Base-by-base conservation (phyloP, 2,797 vertebrate species). In the Philypnodon macrostomus region DNA sequence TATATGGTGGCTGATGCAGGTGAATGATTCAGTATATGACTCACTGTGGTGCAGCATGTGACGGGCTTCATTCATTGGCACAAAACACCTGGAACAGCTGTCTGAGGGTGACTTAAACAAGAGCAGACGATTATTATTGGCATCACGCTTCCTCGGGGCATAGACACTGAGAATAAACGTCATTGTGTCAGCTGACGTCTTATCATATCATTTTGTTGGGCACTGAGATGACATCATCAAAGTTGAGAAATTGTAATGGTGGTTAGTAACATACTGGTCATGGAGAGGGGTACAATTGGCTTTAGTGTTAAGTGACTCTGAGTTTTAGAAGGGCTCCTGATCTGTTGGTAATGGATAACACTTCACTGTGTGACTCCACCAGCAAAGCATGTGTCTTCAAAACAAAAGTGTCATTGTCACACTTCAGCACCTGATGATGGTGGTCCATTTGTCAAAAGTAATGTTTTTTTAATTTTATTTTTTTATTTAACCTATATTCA, bases 291-390 rank as follows among this genome's bases (percentile, higher is more conserved):
- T 10, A 66, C 69, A 73, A 65, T 58, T 18, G 14, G 44, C 63
- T 67, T 76, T 73, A 78, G 17, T 68, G 47, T 30, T 56, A 53
- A 53, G 47, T 74, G 74, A 77, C 37, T 81, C 70, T n/a, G n/a
- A 71, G 4, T 41, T 44, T 52, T 8, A 60, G 58, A 77, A 69
- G 71, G 58, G 72, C 64, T 16, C 65, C 57, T 73, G 64, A 85
- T 71, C 47, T 1, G 10, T 11, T 30, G 46, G 68, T 56, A 39
- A 31, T 14, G 36, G 53, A 58, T 59, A 63, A 80, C 73, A 59
- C 76, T 71, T 67, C 55, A 70, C 66, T 67, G 33, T 38, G 45
- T 65, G 67, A 67, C 55, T 50, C 44, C 23, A 37, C 27, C n/a
- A 32, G 38, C 46, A 38, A 55, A 45, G 56, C 67, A 72, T 68